Percentiles rank a stretch among this genome's conserved stretches.
phyloP scores from a whole-genome alignment of 2,113 vertebrate genomes.

The Mustela lutreola region DNA sequence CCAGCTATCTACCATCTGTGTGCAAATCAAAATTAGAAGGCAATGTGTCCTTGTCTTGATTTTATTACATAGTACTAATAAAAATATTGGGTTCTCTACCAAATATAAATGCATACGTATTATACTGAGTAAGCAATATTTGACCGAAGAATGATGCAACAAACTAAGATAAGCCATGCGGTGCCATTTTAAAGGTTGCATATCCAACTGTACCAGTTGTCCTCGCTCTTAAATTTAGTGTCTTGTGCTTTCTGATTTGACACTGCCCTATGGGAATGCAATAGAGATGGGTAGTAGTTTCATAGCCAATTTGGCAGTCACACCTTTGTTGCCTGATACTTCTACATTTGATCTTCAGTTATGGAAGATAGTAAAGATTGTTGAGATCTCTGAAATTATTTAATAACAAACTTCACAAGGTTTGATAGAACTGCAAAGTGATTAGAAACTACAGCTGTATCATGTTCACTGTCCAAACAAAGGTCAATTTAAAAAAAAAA shows the following conservation, averaged over 20 bases:
- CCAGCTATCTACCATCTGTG: slow-evolving; percentile 56
- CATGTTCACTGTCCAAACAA: neutral
- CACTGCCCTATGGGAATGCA: neutral
- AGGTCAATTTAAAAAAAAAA: neutral
- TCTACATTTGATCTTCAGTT: slow-evolving; percentile 31
- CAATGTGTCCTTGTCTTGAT: slow-evolving; percentile 28
- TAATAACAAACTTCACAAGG: slow-evolving; percentile 23
- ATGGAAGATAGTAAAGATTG: slow-evolving; percentile 6
- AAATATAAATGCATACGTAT: slow-evolving; percentile 44
- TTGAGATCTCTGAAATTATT: slow-evolving; percentile 45
- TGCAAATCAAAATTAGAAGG: slow-evolving; percentile 70
- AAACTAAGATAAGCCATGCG: neutral
- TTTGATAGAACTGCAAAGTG: neutral
- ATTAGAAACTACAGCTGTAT: slow-evolving; percentile 48
- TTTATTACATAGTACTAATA: neutral
- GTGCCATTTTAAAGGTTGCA: slow-evolving; percentile 21
- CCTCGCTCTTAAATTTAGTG: neutral
- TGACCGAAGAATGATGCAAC: neutral
- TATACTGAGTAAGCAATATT: neutral
- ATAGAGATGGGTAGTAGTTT: slow-evolving; percentile 21
- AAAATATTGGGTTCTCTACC: neutral
- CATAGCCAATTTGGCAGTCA: neutral
- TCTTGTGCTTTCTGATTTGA: neutral
- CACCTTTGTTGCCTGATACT: neutral
- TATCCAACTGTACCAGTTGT: neutral